Evolutionary conservation across 2,797 vertebrate genomes (phyloP), one percentile per base, ranked within the genome.

Genomic region (Malurus splendens): DNA sequence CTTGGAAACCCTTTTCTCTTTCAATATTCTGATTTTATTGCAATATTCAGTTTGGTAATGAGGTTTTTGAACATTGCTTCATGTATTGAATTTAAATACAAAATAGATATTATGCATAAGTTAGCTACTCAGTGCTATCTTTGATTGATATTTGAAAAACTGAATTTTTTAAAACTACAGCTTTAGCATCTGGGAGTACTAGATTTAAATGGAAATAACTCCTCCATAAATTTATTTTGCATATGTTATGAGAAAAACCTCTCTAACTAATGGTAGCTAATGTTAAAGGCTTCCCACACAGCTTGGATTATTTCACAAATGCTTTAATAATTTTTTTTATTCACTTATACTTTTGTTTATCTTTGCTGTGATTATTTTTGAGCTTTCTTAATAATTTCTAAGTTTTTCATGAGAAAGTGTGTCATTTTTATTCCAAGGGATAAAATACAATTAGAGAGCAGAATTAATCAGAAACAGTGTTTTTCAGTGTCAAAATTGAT

Each of bases 321-420:
- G 3, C 7, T 62, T 55, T 18, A 50, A 13, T 44, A 70, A 38
- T 36, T 36, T 36, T 36, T 28, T 33, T 38, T 24, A 24, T 51
- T 71, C 2, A 12, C 6, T 54, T 72, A 20, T 50, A 28, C 51
- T 66, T 33, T 72, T 2, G 0, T 0, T 1, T 38, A 45, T 36
- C 5, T 38, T 65, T 75, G 4, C 1, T 52, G 18, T 33, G 39
- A 38, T 62, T 56, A 9, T 87, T 68, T 67, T 27, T 65, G 6
- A 42, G 33, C 10, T 33, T 64, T 13, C 27, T 38, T 77, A 19
- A 38, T 7, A 3, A 9, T 28, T 57, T 73, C 27, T 41, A 48
- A 68, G 19, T 27, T 52, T 65, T 30, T 30, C 9, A 18, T 25
- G 67, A 51, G 32, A 32, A 72, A 57, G 8, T 32, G 14, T 41